Percentiles rank a stretch among this genome's conserved stretches.
Evolutionary conservation across 92 coral and sea anemone species (phyloP).

Genomic region (Virgularia gustaviana): DNA sequence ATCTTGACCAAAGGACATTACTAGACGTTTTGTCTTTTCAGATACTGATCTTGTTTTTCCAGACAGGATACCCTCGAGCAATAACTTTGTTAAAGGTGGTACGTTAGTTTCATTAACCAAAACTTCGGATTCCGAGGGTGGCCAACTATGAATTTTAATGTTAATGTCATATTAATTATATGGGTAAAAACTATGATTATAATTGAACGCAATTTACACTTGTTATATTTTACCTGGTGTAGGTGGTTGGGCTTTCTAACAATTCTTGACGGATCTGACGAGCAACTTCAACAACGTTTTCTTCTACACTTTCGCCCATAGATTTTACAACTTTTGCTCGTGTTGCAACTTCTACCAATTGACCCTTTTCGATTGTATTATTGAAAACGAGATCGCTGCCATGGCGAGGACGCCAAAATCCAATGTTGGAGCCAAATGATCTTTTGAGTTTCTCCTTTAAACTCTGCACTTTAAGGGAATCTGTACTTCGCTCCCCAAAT

Average conservation of each 20-base stretch:
- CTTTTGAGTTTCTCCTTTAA: constrained; percentile 21
- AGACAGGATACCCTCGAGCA: neutral
- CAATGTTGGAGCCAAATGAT: constrained; percentile 10
- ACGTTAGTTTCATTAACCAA: neutral
- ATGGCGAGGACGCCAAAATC: constrained; percentile 31
- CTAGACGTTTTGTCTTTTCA: neutral
- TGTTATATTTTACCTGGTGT: constrained; percentile 6
- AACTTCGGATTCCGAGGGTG: neutral
- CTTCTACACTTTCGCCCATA: constrained; percentile 6
- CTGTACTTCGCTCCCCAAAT: constrained; percentile 1
- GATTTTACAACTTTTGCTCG: constrained; percentile 8
- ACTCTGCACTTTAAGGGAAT: neutral
- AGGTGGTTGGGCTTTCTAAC: constrained; percentile 8
- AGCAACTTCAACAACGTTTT: constrained; percentile 24
- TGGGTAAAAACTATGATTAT: neutral
- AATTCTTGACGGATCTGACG: constrained; percentile 24
- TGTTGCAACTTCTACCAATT: constrained; percentile 23
- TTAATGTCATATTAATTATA: no score
- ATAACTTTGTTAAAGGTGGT: neutral
- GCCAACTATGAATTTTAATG: constrained; percentile 3
- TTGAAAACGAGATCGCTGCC: constrained; percentile 31
- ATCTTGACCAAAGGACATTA: neutral
- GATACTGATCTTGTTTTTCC: neutral
- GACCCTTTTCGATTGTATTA: constrained; percentile 20
- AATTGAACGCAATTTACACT: neutral